phyloP scores from a whole-genome alignment of 2,797 vertebrate species.

The Varecia variegata region DNA sequence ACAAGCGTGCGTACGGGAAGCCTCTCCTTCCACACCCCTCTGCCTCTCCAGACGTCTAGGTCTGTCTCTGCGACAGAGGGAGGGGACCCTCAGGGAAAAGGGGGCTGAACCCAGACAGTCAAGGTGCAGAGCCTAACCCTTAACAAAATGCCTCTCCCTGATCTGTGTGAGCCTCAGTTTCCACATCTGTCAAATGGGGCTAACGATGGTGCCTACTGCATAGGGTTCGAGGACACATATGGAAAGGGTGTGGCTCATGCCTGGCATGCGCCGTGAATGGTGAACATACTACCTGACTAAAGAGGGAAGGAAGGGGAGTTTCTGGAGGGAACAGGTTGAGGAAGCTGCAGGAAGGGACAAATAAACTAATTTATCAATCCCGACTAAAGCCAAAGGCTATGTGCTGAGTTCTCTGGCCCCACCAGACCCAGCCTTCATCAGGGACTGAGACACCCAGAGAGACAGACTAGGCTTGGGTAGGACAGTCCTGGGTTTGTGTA shows the following conservation, averaged over 20 bases:
- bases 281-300: not conserved
- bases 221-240: not conserved
- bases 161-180: not conserved
- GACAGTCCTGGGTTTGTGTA: not conserved
- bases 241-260: accelerated
- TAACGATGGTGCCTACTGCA: not conserved
- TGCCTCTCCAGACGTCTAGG: not conserved
- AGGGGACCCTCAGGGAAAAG: too few species aligned
- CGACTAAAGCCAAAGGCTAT: not conserved
- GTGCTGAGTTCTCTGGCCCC: not conserved
- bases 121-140: not conserved
- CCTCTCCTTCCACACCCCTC: not conserved
- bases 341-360: not conserved
- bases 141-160: not conserved
- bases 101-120: not conserved
- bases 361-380: not conserved
- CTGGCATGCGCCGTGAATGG: accelerated
- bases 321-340: not conserved
- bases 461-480: accelerated
- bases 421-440: not conserved
- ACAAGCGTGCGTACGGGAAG: accelerated
- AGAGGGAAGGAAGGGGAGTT: not conserved
- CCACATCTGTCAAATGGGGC: not conserved
- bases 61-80: not conserved
- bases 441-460: not conserved